phyloP scores from a whole-genome alignment of 2,797 vertebrate species.

The Pristis pectinata region DNA sequence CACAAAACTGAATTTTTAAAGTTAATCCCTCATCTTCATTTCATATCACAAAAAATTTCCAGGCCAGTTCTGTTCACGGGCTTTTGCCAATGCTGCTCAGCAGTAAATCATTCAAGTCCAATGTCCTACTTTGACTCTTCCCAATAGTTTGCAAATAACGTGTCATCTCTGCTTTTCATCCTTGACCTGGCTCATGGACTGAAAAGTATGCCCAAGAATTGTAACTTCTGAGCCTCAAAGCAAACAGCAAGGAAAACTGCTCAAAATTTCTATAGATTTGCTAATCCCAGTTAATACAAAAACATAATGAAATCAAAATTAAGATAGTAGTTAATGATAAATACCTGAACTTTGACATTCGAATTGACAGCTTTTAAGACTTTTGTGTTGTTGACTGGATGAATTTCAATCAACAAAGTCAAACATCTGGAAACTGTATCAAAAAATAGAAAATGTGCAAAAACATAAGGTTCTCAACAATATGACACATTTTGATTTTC shows the following conservation, averaged over 20 bases:
- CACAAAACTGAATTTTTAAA: neutral
- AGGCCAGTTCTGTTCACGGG: neutral
- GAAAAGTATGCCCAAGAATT: neutral
- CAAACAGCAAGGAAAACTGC: neutral
- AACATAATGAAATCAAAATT: neutral
- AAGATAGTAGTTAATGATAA: neutral
- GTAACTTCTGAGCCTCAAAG: neutral
- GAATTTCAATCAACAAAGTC: conserved; percentile 84
- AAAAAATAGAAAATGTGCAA: neutral
- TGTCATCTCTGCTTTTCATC: neutral
- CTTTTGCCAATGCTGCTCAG: neutral
- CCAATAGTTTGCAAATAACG: neutral
- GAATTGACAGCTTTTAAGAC: conserved; percentile 92
- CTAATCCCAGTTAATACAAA: neutral
- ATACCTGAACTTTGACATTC: conserved; percentile 86
- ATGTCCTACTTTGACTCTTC: neutral
- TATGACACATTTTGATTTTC: neutral
- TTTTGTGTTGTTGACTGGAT: conserved; percentile 83
- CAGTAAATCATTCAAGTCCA: neutral
- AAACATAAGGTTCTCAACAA: too few relatives aligned
- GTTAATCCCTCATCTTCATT: neutral
- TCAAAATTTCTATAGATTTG: neutral
- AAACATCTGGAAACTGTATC: conserved; percentile 76
- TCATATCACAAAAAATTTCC: neutral
- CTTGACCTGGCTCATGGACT: neutral